Evolutionary conservation across 1,140 invertebrate species (phyloP).

Genomic region (Trichonephila inaurata): DNA sequence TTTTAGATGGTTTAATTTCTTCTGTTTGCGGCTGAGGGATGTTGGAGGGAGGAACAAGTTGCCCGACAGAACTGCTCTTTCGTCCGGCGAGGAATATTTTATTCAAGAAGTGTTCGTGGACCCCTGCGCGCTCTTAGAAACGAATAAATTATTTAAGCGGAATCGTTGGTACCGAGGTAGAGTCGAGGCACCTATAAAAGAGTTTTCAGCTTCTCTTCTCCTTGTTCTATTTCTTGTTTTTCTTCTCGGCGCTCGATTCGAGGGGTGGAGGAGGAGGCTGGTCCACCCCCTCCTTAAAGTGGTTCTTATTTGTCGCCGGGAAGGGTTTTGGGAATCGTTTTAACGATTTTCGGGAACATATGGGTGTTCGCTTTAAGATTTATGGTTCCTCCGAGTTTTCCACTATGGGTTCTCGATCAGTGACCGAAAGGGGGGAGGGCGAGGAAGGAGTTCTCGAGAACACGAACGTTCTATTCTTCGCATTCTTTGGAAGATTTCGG

Average conservation of each 20-base stretch:
- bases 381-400: conserved; percentile 21
- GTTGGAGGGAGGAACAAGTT: not conserved
- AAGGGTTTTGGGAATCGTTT: conserved; percentile 8
- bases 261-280: not conserved
- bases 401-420: conserved; percentile 1
- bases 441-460: not conserved
- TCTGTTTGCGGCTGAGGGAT: not conserved
- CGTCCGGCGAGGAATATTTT: not conserved
- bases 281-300: not conserved
- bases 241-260: not conserved
- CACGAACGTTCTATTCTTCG: not conserved
- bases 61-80: not conserved
- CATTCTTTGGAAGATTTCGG: conserved; percentile 10
- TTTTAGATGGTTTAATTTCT: not conserved
- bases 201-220: conserved; percentile 2
- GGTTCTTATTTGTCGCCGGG: conserved; percentile 27
- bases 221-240: conserved; percentile 28
- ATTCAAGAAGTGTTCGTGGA: not conserved
- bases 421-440: not conserved
- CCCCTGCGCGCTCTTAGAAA: conserved; percentile 7
- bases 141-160: conserved; percentile 21
- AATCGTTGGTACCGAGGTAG: not conserved
- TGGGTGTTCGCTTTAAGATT: conserved; percentile 24
- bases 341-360: conserved; percentile 27
- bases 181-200: not conserved